These are phyloP conservation scores for Heterochromis multidens DNA, from an alignment of 2,113 vertebrate genomes.

Conservation along the genomic window DNA sequence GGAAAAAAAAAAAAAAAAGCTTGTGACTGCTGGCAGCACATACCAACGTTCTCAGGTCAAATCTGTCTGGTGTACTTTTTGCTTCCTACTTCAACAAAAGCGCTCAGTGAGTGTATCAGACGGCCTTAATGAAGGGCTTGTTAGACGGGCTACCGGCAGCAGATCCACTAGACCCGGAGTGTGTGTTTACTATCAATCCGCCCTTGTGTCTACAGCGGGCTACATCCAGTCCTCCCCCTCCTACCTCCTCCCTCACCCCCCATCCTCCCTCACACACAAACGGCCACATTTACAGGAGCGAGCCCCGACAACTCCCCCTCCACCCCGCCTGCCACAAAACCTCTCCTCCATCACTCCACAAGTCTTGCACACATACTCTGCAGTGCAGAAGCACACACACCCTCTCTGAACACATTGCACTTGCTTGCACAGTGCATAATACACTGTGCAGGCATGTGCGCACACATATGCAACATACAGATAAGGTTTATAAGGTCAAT, in stretches of 20 bases:
- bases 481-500: background rate
- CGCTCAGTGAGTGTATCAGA: conserved; percentile 69
- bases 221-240: conserved; percentile 42
- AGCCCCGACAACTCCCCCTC: background rate
- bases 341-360: conserved; percentile 52
- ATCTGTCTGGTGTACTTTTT: conserved; percentile 66
- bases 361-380: conserved; percentile 38
- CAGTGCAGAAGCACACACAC: background rate
- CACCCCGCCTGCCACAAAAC: conserved; percentile 18
- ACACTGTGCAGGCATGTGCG: background rate
- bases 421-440: background rate
- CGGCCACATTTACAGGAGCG: conserved; percentile 62
- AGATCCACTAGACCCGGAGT: conserved; percentile 60
- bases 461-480: background rate
- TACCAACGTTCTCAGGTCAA: conserved; percentile 58
- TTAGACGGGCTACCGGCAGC: conserved; percentile 58
- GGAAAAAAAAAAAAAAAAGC: background rate
- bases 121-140: conserved; percentile 72
- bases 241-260: background rate
- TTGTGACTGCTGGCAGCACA: conserved; percentile 40
- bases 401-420: background rate
- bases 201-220: conserved; percentile 66
- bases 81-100: conserved; percentile 70
- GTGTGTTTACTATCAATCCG: conserved; percentile 72
- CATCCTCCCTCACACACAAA: conserved; percentile 44